These are phyloP conservation scores for Falco novaeseelandiae DNA, from an alignment of 2,797 vertebrate species.

Conservation along the genomic window DNA sequence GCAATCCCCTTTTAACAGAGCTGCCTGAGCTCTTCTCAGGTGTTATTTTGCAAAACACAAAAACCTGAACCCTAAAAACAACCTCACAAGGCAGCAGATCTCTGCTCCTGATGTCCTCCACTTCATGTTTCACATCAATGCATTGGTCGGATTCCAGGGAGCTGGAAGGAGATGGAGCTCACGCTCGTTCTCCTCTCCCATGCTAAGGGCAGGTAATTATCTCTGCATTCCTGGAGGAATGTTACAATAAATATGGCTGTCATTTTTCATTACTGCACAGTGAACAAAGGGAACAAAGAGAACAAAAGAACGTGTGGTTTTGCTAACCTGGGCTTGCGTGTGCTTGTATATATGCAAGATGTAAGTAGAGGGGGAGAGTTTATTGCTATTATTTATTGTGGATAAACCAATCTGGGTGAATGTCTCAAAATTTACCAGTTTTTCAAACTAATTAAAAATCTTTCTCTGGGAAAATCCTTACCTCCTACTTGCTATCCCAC, in stretches of 20 bases:
- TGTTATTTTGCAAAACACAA: background rate
- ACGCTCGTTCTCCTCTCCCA: background rate
- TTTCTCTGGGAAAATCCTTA: background rate
- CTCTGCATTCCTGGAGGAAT: constrained; percentile 67
- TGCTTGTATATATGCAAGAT: background rate
- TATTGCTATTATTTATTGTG: background rate
- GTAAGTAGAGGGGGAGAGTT: background rate
- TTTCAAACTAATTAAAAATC: background rate
- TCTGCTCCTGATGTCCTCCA: background rate
- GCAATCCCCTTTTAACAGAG: background rate
- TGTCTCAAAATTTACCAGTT: background rate
- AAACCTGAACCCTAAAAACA: background rate
- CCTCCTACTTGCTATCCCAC: background rate
- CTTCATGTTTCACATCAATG: background rate
- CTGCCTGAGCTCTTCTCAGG: background rate
- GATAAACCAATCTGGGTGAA: background rate
- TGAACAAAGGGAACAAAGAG: constrained; percentile 70
- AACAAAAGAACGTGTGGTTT: constrained; percentile 60
- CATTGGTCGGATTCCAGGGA: background rate
- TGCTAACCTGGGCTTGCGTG: background rate
- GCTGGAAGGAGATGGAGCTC: background rate
- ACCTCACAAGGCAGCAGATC: background rate
- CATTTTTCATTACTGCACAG: constrained; percentile 62
- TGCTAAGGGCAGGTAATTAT: constrained; percentile 64
- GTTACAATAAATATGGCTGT: constrained; percentile 71